Evolutionary conservation across 2,888 invertebrate species (phyloP).

Genomic region (Disparrhopalites patrizii): DNA sequence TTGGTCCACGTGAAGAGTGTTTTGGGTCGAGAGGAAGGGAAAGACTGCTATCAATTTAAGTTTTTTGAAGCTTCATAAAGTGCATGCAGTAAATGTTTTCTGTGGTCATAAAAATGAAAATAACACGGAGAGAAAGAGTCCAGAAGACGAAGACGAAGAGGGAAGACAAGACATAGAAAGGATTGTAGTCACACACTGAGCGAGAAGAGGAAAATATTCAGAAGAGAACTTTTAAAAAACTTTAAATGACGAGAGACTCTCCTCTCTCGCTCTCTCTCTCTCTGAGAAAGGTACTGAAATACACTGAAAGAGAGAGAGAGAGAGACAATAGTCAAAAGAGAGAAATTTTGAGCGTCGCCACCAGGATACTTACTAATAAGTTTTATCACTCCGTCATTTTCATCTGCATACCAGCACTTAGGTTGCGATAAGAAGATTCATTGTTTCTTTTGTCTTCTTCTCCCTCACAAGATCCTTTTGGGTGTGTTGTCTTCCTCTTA

Average conservation of each 20-base stretch:
- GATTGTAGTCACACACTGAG: no score
- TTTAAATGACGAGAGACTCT: no score
- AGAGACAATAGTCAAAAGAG: no score
- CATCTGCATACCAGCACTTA: constrained; percentile 30
- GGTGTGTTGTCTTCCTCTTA: constrained; percentile 24
- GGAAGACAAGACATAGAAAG: no score
- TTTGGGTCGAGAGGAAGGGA: neutral
- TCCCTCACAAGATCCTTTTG: neutral
- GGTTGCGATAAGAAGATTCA: constrained; percentile 27
- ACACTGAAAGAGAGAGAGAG: no score
- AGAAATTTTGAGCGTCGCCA: constrained; percentile 17
- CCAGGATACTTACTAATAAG: constrained; percentile 23
- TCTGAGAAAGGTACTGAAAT: no score
- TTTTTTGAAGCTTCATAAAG: neutral
- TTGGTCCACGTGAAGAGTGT: no score
- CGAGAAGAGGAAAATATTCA: no score
- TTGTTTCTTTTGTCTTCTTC: constrained; percentile 22
- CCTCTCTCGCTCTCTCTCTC: no score
- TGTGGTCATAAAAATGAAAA: neutral
- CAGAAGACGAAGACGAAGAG: neutral
- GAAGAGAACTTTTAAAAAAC: no score
- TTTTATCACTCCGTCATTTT: constrained; percentile 29
- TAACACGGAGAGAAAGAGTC: neutral
- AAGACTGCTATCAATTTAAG: constrained; percentile 1
- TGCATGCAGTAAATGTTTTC: constrained; percentile 3